A percentile compares a stretch with the other conserved stretches of the same genome.
phyloP scores from a whole-genome alignment of 2,797 vertebrate genomes.

The Hemitrygon akajei region DNA sequence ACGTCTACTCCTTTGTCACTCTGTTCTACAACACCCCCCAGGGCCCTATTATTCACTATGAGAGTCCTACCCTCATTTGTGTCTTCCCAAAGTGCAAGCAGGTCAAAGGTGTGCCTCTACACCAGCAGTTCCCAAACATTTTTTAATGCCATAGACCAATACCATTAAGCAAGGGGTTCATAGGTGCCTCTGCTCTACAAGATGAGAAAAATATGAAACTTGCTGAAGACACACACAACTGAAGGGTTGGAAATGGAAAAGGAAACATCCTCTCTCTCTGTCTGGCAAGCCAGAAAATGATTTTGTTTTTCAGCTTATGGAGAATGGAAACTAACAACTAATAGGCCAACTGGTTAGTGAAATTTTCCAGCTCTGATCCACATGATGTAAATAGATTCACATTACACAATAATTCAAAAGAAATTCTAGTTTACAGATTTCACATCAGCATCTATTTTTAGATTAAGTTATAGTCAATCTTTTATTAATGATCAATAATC shows the following conservation, averaged over 20 bases:
- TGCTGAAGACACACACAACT: not conserved
- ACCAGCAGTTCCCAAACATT: no score
- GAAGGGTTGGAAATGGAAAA: not conserved
- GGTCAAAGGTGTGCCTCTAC: no score
- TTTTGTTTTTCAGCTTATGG: not conserved
- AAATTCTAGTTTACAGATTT: not conserved
- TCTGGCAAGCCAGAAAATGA: not conserved
- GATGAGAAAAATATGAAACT: no score
- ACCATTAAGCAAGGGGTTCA: no score
- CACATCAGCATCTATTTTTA: not conserved
- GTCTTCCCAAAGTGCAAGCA: no score
- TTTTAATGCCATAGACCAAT: no score
- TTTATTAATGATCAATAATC: not conserved
- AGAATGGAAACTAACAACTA: not conserved
- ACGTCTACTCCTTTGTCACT: no score
- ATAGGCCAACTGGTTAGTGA: not conserved
- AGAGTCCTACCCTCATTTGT: no score
- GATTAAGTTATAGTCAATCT: not conserved
- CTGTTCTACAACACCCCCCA: no score
- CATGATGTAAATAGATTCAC: not conserved
- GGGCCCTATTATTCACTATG: no score
- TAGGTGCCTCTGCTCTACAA: no score
- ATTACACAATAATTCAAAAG: not conserved
- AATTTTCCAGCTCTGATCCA: constrained; percentile 15
- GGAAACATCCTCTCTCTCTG: not conserved